These are phyloP conservation scores for Temnothorax longispinosus DNA, from an alignment of 1,140 invertebrate genomes.

Conservation along the genomic window DNA sequence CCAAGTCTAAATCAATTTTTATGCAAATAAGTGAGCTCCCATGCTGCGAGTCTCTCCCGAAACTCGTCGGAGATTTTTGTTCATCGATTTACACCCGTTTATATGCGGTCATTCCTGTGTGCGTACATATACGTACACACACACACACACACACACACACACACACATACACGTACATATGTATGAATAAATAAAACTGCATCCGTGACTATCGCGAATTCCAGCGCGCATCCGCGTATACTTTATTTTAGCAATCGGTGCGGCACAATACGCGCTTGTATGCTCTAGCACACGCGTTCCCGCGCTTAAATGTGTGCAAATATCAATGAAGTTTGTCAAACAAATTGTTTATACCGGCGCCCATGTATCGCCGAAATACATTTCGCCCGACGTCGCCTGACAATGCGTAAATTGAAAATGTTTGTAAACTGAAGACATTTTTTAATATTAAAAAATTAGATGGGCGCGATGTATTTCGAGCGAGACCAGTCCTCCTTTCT, in stretches of 20 bases:
- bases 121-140: not conserved
- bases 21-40: slow-evolving; percentile 65
- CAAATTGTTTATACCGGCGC: slow-evolving; percentile 36
- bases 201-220: slow-evolving; percentile 55
- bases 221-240: slow-evolving; percentile 13
- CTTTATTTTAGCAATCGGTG: slow-evolving; percentile 15
- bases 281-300: slow-evolving; percentile 33
- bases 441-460: slow-evolving; percentile 1
- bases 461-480: not conserved
- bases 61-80: slow-evolving; percentile 55
- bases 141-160: not conserved
- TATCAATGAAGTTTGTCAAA: slow-evolving; percentile 51
- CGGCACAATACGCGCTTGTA: slow-evolving; percentile 18
- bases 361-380: slow-evolving; percentile 10
- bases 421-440: not conserved
- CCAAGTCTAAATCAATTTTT: slow-evolving; percentile 70
- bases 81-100: slow-evolving; percentile 70
- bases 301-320: slow-evolving; percentile 21
- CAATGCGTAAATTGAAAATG: slow-evolving; percentile 18
- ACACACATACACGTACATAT: not conserved
- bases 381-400: not conserved
- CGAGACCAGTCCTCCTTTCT: not conserved
- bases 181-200: slow-evolving; percentile 48
- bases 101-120: not conserved
- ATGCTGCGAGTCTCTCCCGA: slow-evolving; percentile 2